Conservation (phyloP, 2,113 vertebrate species). For the Bujurquina vittata region DNA sequence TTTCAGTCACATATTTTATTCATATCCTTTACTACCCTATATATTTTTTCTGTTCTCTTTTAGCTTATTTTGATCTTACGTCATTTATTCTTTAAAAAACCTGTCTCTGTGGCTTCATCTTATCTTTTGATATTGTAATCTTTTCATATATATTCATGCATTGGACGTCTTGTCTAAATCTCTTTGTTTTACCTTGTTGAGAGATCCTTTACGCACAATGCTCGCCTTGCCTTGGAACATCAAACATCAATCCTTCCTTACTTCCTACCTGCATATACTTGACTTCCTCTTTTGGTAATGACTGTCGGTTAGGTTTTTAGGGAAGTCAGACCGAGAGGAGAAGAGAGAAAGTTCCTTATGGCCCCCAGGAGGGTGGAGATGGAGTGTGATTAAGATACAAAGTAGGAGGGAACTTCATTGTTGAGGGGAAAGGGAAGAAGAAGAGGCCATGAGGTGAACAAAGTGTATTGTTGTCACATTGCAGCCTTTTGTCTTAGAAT, state of each 20-base stretch:
- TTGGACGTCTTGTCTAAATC: not conserved
- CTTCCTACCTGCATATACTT: conserved; percentile 64
- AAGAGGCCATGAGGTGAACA: conserved; percentile 50
- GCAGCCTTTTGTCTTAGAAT: conserved; percentile 10
- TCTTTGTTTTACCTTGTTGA: not conserved
- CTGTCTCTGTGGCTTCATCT: not conserved
- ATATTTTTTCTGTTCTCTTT: not conserved
- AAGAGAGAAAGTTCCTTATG: conserved; percentile 79
- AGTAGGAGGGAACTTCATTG: conserved; percentile 62
- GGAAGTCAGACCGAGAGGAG: conserved; percentile 73
- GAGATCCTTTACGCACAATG: not conserved
- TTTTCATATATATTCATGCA: not conserved
- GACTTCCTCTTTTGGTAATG: conserved; percentile 71
- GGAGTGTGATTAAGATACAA: conserved; percentile 66
- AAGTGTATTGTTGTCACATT: conserved; percentile 10
- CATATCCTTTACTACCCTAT: not conserved
- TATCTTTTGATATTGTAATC: not conserved
- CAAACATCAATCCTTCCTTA: conserved; percentile 37
- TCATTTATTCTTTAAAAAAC: not conserved
- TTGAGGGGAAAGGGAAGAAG: conserved; percentile 67
- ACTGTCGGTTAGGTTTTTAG: conserved; percentile 58
- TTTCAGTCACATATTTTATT: not conserved
- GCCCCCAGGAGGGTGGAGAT: conserved; percentile 60
- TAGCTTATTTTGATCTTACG: too few species aligned
- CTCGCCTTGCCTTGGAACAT: conserved; percentile 18